Evolutionary conservation across 2,888 invertebrate genomes (phyloP).

Genomic region (Parochlus steinenii): DNA sequence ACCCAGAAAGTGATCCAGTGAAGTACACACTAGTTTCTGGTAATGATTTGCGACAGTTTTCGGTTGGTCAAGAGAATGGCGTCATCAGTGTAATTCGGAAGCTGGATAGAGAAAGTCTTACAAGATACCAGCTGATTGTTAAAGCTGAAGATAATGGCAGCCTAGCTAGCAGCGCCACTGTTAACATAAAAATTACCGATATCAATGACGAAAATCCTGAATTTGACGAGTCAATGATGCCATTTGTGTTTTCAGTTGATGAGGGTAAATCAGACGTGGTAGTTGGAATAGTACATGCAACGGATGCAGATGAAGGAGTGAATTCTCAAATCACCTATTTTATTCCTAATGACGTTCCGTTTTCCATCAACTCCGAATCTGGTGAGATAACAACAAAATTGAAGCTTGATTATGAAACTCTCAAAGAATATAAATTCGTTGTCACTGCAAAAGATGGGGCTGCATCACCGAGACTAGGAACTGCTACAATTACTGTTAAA

Average conservation of each 20-base stretch:
- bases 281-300: slow-evolving; percentile 70
- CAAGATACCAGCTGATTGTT: slow-evolving; percentile 71
- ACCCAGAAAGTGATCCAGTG: slow-evolving; percentile 76
- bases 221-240: slow-evolving; percentile 53
- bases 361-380: slow-evolving; percentile 58
- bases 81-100: slow-evolving; percentile 70
- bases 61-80: slow-evolving; percentile 74
- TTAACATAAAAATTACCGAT: slow-evolving; percentile 78
- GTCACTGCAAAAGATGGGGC: slow-evolving; percentile 82
- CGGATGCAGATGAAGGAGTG: slow-evolving; percentile 69
- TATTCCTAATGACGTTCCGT: slow-evolving; percentile 61
- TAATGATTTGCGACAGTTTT: slow-evolving; percentile 76
- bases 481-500: slow-evolving; percentile 67
- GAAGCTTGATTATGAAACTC: slow-evolving; percentile 66
- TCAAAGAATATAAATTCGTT: slow-evolving; percentile 57
- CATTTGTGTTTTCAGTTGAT: slow-evolving; percentile 65
- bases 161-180: slow-evolving; percentile 62
- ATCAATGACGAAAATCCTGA: slow-evolving; percentile 86
- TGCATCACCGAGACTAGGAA: slow-evolving; percentile 66
- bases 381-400: slow-evolving; percentile 61
- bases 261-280: slow-evolving; percentile 44
- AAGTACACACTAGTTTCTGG: slow-evolving; percentile 75
- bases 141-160: slow-evolving; percentile 77
- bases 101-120: slow-evolving; percentile 76
- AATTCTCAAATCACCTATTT: slow-evolving; percentile 70